These are phyloP conservation scores for Zalophus californianus DNA, from an alignment of 2,797 vertebrate species.

Conservation along the genomic window DNA sequence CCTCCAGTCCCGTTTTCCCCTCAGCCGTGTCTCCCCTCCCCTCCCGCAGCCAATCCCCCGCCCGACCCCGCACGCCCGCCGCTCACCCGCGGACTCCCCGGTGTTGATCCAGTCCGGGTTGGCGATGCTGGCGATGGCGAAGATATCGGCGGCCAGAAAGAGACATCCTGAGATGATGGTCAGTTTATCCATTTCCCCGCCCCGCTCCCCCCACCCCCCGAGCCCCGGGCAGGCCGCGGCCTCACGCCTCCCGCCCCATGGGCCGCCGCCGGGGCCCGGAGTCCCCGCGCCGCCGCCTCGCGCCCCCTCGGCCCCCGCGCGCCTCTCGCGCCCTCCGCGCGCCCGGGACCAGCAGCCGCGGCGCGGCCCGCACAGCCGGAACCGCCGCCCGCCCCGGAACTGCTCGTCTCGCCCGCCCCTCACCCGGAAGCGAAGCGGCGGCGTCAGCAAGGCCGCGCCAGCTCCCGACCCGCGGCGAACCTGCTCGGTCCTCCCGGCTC, in stretches of 20 bases:
- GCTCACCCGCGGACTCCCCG: slow-evolving; percentile 93
- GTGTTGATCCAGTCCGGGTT: slow-evolving; percentile 99
- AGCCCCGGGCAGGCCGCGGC: slow-evolving; percentile 84
- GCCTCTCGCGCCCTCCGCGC: slow-evolving; percentile 77
- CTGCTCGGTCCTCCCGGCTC: accelerated
- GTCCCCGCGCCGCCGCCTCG: slow-evolving; percentile 82
- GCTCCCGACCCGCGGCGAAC: slow-evolving; percentile 49
- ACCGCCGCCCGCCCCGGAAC: slow-evolving; percentile 85
- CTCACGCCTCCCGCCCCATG: slow-evolving; percentile 85
- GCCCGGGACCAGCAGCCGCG: slow-evolving; percentile 77
- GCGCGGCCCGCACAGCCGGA: slow-evolving; percentile 71
- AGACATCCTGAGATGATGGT: slow-evolving; percentile 98
- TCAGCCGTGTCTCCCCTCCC: not conserved
- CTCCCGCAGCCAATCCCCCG: not conserved
- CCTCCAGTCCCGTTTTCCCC: not conserved
- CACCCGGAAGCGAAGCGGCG: slow-evolving; percentile 84
- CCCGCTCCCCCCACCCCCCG: slow-evolving; percentile 82
- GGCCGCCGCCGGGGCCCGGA: slow-evolving; percentile 84
- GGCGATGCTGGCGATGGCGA: slow-evolving; percentile 97
- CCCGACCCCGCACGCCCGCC: slow-evolving; percentile 16
- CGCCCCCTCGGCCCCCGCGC: slow-evolving; percentile 77
- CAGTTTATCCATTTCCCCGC: slow-evolving; percentile 96
- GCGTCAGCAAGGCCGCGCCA: not conserved
- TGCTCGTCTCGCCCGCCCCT: slow-evolving; percentile 68
- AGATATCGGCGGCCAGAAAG: slow-evolving; percentile 97